Percentiles rank a stretch among this genome's conserved stretches.
Conservation (phyloP, 2,797 vertebrate genomes). For the Chelmon rostratus region DNA sequence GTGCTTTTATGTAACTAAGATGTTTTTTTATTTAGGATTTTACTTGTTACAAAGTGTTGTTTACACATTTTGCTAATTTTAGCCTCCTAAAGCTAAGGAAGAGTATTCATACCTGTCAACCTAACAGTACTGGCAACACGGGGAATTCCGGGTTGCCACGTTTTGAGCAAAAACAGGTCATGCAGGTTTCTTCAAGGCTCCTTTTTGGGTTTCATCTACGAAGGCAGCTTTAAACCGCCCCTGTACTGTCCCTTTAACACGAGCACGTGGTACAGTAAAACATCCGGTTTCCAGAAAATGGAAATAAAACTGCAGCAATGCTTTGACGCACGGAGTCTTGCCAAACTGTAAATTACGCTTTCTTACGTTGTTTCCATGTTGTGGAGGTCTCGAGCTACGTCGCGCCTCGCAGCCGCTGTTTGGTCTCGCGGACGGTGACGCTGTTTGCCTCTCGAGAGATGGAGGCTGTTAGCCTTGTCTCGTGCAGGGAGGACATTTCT, state of each 20-base stretch:
- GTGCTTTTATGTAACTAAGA: background rate
- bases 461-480: constrained; percentile 81
- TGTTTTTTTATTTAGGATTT: background rate
- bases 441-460: constrained; percentile 65
- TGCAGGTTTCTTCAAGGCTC: background rate
- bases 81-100: no score
- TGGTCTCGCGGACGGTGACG: background rate
- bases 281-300: constrained; percentile 71
- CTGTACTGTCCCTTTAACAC: constrained; percentile 77
- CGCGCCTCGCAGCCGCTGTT: background rate
- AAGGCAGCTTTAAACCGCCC: background rate
- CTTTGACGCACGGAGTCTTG: constrained; percentile 21
- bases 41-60: background rate
- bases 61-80: background rate
- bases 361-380: background rate
- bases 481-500: constrained; percentile 83
- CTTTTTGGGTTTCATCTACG: background rate
- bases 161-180: background rate
- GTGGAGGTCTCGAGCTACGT: constrained; percentile 16
- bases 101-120: no score
- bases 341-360: constrained; percentile 1
- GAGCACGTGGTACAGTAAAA: constrained; percentile 76
- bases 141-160: background rate
- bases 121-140: no score
- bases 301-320: constrained; percentile 41